Evolutionary conservation across 1,140 invertebrate genomes (phyloP), one percentile per base, ranked within the genome.

Genomic region (Hylaeus volcanicus): DNA sequence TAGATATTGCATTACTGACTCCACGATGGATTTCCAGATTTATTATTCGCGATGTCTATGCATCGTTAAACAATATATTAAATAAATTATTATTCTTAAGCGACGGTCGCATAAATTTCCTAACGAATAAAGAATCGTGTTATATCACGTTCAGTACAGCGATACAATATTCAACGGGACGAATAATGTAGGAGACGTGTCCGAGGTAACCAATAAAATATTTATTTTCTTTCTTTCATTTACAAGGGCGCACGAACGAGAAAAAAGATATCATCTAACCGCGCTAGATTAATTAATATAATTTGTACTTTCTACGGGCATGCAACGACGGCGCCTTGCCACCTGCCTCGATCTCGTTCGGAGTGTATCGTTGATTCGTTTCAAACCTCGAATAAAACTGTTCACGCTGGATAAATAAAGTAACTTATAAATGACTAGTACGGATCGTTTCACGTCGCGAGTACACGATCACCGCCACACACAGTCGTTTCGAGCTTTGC

Each of bases 341-440:
- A 56, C 41, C 6, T 3, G 6, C 41, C 64, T 56, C 12, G 26
- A 64, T 64, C 26, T 65, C 56, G 41, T 51, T 64, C 51, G 41
- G 5, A 9, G 55, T 12, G 2, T 45, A 41, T 26, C 26, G 26
- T 60, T 37, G n/a, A 37, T 26, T 60, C 70, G 39, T 14, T 60
- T n/a, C 37, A 56, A 61, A 6, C 8, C 39, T 60, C 68, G 68
- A 51, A 60, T 78, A 41, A 41, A 74, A 48, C 61, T 53, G 63
- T 53, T n/a, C 76, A 45, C 78, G 43, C 63, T 82, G 80, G 81
- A 90, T 90, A 90, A 90, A 90, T 87, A 89, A 86, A 73, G 61
- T 88, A 88, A 88, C 79, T 84, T 85, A 83, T 82, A 84, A 90
- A 90, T 91, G 88, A 91, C 90, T 91, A 91, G 88, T 88, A 83